A percentile compares a stretch with the other conserved stretches of the same genome.
These are phyloP conservation scores for Copidosoma aretas DNA, from an alignment of 2,888 invertebrate species.

Conservation along the genomic window DNA sequence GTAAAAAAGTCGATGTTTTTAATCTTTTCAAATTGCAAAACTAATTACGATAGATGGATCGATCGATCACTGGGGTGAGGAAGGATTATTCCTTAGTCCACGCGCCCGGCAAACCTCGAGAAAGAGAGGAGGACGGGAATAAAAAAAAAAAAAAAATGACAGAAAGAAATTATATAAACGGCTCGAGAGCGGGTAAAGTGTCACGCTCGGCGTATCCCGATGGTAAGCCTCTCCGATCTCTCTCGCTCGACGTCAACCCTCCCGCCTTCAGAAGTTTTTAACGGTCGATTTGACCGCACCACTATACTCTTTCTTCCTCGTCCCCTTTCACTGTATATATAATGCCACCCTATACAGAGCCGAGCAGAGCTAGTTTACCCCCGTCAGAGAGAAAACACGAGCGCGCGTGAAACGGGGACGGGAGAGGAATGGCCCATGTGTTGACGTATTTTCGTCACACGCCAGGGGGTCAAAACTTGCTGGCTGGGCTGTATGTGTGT, in stretches of 20 bases:
- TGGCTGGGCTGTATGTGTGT: slow-evolving; percentile 58
- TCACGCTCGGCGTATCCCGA: slow-evolving; percentile 1
- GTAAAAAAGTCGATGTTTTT: no score
- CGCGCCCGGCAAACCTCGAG: not conserved
- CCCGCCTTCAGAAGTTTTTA: slow-evolving; percentile 55
- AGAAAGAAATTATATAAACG: not conserved
- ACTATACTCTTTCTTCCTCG: not conserved
- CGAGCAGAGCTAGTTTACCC: not conserved
- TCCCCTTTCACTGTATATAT: no score
- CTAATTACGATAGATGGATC: no score
- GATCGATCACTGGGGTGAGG: no score
- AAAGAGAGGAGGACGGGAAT: not conserved
- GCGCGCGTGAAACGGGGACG: not conserved
- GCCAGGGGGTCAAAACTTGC: slow-evolving; percentile 57
- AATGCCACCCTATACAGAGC: no score
- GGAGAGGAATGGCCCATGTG: slow-evolving; percentile 37
- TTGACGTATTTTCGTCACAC: slow-evolving; percentile 56
- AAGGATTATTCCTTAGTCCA: no score
- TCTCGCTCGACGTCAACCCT: slow-evolving; percentile 22
- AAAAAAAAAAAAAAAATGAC: not conserved
- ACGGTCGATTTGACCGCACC: slow-evolving; percentile 59
- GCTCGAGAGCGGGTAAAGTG: not conserved
- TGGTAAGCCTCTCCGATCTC: slow-evolving; percentile 38
- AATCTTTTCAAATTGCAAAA: no score
- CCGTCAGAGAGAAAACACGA: slow-evolving; percentile 30